A percentile compares a stretch with the other conserved stretches of the same genome.
phyloP scores from a whole-genome alignment of 1,140 invertebrate genomes.

The Drosophila auraria region DNA sequence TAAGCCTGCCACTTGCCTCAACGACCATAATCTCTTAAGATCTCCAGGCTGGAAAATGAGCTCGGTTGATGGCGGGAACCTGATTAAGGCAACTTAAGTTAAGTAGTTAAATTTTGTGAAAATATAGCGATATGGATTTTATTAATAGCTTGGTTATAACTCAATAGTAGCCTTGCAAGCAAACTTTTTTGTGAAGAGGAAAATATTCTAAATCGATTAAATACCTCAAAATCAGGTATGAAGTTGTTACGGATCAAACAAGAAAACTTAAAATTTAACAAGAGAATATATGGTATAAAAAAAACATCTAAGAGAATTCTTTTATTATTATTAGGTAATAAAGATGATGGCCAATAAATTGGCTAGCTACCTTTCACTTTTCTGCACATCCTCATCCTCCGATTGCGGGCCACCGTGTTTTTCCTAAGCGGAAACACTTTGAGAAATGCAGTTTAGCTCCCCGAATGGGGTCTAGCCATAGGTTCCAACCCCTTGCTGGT shows the following conservation, averaged over 20 bases:
- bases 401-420: not conserved
- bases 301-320: not conserved
- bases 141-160: slow-evolving; percentile 4
- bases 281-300: not conserved
- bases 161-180: not conserved
- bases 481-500: not conserved
- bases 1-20: slow-evolving; percentile 7
- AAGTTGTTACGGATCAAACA: not conserved
- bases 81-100: slow-evolving; percentile 8
- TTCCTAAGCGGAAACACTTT: slow-evolving; percentile 20
- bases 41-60: slow-evolving; percentile 18
- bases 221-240: too few species aligned
- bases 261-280: not conserved
- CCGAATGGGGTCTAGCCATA: not conserved
- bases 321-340: slow-evolving; percentile 5
- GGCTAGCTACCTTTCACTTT: slow-evolving; percentile 1
- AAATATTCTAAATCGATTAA: not conserved
- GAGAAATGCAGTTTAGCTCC: slow-evolving; percentile 23
- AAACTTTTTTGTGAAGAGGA: not conserved
- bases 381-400: not conserved
- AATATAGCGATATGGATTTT: slow-evolving; percentile 10
- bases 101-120: slow-evolving; percentile 9
- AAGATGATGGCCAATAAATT: slow-evolving; percentile 4
- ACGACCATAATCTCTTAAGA: slow-evolving; percentile 23
- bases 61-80: slow-evolving; percentile 10